phyloP scores from a whole-genome alignment of 2,797 vertebrate genomes.

The Arnoldichthys spilopterus region DNA sequence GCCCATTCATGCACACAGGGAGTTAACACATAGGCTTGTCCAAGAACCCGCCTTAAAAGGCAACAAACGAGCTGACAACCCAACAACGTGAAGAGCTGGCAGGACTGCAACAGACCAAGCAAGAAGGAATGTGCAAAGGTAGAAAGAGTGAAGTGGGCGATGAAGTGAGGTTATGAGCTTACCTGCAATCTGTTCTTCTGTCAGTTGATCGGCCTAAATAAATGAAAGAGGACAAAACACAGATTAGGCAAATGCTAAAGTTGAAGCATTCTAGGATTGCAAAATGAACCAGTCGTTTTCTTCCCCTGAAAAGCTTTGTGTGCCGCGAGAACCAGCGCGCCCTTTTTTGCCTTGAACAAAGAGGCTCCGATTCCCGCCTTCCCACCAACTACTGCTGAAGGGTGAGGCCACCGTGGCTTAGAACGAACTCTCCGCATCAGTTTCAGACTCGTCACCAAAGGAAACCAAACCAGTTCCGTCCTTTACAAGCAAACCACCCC shows the following conservation, averaged over 20 bases:
- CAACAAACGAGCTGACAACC: conserved; percentile 35
- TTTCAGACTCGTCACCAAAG: not conserved
- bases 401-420: not conserved
- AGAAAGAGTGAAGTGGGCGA: not conserved
- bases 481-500: not conserved
- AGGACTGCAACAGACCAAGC: conserved; percentile 10
- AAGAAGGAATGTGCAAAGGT: conserved; percentile 23
- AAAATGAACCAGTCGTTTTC: not conserved
- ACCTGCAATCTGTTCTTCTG: conserved; percentile 93
- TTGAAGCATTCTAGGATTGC: not conserved
- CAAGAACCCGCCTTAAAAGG: conserved; percentile 57
- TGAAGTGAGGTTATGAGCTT: conserved; percentile 24
- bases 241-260: conserved; percentile 2
- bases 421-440: not conserved
- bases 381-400: not conserved
- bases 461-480: conserved; percentile 12
- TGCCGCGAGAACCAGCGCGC: not conserved
- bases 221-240: conserved; percentile 13
- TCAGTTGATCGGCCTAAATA: conserved; percentile 92
- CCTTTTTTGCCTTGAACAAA: conserved; percentile 13
- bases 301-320: not conserved
- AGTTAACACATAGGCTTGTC: conserved; percentile 34
- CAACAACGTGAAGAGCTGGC: conserved; percentile 17
- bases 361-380: not conserved
- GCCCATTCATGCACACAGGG: conserved; percentile 25